Percentiles rank a stretch among this genome's conserved stretches.
These are phyloP conservation scores for Scaptomyza montana DNA, from an alignment of 1,140 invertebrate species.

Conservation along the genomic window DNA sequence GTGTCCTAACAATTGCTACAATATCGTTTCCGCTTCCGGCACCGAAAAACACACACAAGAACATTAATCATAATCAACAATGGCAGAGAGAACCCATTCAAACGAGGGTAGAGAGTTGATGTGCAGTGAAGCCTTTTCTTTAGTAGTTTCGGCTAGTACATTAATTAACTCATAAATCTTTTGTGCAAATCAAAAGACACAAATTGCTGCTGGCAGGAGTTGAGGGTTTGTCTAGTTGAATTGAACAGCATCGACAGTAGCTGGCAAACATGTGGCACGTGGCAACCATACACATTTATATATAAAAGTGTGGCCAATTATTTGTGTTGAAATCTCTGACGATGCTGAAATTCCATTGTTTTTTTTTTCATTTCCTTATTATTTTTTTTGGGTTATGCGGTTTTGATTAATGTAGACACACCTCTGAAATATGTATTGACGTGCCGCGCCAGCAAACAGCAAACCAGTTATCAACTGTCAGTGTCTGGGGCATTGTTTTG, in stretches of 20 bases:
- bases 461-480: constrained; percentile 46
- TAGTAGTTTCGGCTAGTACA: constrained; percentile 41
- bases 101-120: constrained; percentile 1
- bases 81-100: background rate
- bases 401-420: constrained; percentile 73
- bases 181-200: constrained; percentile 74
- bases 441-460: constrained; percentile 43
- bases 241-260: constrained; percentile 13
- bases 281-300: constrained; percentile 10
- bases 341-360: constrained; percentile 8
- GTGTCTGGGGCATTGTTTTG: constrained; percentile 44
- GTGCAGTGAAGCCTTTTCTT: constrained; percentile 15
- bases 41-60: constrained; percentile 7
- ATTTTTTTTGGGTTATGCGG: constrained; percentile 17
- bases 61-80: constrained; percentile 76
- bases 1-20: constrained; percentile 39
- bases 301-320: constrained; percentile 53
- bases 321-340: constrained; percentile 57
- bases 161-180: constrained; percentile 81
- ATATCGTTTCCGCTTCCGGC: constrained; percentile 46
- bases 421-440: constrained; percentile 66
- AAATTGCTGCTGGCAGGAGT: constrained; percentile 52
- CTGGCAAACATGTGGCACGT: constrained; percentile 27
- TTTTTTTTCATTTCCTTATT: background rate
- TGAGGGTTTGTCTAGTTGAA: background rate